A percentile compares a stretch with the other conserved stretches of the same genome.
These are phyloP conservation scores for Oscheius sp. DNA, from an alignment of 2,888 invertebrate genomes.

Conservation along the genomic window DNA sequence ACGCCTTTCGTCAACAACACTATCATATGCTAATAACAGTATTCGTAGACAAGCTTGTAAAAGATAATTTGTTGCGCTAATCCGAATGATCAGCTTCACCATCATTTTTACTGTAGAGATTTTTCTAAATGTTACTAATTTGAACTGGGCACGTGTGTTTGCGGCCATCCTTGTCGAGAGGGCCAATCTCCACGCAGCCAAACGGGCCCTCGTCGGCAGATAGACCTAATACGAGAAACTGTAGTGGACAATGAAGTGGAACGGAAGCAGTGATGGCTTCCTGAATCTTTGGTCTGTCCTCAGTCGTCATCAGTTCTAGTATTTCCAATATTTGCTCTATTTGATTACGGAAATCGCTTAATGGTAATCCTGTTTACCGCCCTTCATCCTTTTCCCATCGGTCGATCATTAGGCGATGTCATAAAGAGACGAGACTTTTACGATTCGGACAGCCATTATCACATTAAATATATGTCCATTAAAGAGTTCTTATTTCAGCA, in stretches of 20 bases:
- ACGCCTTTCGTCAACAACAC: not conserved
- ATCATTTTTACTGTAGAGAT: too few species aligned
- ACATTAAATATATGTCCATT: conserved; percentile 25
- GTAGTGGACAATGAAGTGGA: too few species aligned
- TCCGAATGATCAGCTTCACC: conserved; percentile 1
- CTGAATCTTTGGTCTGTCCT: not conserved
- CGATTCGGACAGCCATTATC: conserved; percentile 18
- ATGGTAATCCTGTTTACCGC: not conserved
- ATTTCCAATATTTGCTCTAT: not conserved
- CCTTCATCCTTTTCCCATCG: conserved; percentile 1
- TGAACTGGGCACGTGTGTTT: not conserved
- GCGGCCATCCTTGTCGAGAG: conserved; percentile 15
- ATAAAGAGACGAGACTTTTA: not conserved
- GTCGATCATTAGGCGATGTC: conserved; percentile 20
- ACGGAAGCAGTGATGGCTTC: too few species aligned
- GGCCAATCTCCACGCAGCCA: conserved; percentile 5
- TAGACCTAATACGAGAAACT: not conserved
- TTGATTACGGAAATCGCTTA: not conserved
- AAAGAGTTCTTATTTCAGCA: conserved; percentile 52
- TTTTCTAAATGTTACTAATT: not conserved
- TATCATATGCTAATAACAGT: too few species aligned
- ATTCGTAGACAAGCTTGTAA: too few species aligned
- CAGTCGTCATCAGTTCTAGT: not conserved
- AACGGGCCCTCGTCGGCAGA: not conserved
- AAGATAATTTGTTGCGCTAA: conserved; percentile 17